Conservation (phyloP, 2,113 vertebrate genomes). For the Reinhardtius hippoglossoides region DNA sequence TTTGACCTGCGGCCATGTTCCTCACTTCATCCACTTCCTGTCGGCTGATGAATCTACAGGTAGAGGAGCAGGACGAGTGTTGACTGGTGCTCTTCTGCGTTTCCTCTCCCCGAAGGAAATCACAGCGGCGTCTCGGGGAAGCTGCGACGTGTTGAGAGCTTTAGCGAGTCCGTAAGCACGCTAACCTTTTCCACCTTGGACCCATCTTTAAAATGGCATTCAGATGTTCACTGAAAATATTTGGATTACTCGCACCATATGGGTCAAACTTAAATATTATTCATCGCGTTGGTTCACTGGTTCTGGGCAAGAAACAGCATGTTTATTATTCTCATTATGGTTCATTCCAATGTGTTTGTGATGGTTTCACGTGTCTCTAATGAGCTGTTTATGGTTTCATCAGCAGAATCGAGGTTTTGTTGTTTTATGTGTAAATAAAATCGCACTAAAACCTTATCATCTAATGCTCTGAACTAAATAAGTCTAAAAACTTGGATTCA, state of each 20-base stretch:
- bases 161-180: slow-evolving; percentile 20
- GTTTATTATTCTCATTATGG: slow-evolving; percentile 18
- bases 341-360: neutral
- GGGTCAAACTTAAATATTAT: slow-evolving; percentile 47
- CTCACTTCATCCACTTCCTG: neutral
- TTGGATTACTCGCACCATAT: slow-evolving; percentile 24
- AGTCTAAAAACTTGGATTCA: neutral
- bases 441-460: neutral
- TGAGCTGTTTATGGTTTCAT: neutral
- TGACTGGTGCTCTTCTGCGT: slow-evolving; percentile 51
- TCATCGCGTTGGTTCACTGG: slow-evolving; percentile 5
- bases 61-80: slow-evolving; percentile 50
- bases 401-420: neutral
- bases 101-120: slow-evolving; percentile 32
- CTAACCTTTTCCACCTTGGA: neutral
- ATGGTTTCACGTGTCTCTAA: slow-evolving; percentile 1
- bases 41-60: neutral
- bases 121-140: slow-evolving; percentile 11
- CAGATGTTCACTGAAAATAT: slow-evolving; percentile 10
- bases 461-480: neutral
- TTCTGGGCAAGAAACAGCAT: neutral
- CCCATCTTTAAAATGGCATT: slow-evolving; percentile 27
- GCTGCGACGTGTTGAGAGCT: slow-evolving; percentile 23
- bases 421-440: neutral
- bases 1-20: slow-evolving; percentile 48